phyloP scores from a whole-genome alignment of 2,888 invertebrate genomes.

The Temnothorax unifasciatus region DNA sequence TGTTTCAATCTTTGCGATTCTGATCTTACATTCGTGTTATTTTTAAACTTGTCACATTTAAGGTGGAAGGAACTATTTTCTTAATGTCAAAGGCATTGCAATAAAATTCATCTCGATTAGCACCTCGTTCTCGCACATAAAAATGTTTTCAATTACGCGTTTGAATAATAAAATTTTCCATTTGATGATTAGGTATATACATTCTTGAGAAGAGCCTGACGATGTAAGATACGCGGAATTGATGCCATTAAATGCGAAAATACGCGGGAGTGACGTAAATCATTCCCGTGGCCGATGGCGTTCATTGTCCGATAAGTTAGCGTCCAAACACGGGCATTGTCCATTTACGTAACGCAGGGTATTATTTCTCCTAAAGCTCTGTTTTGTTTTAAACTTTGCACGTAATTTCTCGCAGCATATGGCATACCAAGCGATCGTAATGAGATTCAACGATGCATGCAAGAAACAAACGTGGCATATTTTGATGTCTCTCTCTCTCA shows the following conservation, averaged over 20 bases:
- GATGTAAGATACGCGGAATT: not conserved
- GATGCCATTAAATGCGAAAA: not conserved
- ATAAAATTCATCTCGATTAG: not conserved
- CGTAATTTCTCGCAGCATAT: not conserved
- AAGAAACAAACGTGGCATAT: not conserved
- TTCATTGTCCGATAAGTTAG: conserved; percentile 15
- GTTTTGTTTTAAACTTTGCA: conserved; percentile 13
- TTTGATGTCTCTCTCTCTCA: not conserved
- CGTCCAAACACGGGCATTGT: not conserved
- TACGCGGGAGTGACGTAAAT: not conserved
- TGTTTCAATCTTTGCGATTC: not conserved
- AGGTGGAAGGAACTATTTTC: not conserved
- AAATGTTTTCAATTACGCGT: not conserved
- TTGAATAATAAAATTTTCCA: not conserved
- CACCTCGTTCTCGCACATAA: not conserved
- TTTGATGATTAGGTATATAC: not conserved
- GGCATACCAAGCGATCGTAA: not conserved
- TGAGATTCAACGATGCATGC: not conserved
- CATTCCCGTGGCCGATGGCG: not conserved
- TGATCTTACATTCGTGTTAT: not conserved
- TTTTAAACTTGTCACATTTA: not conserved
- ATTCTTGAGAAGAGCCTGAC: not conserved
- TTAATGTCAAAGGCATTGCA: not conserved
- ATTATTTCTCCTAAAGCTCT: not conserved
- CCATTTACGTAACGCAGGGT: conserved; percentile 1